phyloP scores from a whole-genome alignment of 2,888 invertebrate species.

The Parnassius mnemosyne region DNA sequence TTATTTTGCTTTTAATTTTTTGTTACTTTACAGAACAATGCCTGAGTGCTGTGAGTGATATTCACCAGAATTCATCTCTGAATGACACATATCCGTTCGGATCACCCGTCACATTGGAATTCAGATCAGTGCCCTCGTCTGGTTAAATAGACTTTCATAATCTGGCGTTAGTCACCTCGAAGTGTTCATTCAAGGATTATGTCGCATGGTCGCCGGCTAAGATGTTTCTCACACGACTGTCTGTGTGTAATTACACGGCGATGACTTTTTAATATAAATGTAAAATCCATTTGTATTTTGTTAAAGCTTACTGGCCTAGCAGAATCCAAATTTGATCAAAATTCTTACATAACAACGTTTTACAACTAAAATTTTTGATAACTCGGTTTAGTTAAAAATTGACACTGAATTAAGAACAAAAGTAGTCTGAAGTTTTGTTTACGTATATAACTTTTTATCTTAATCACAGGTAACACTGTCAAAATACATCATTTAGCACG shows the following conservation, averaged over 20 bases:
- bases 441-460: too few relatives aligned
- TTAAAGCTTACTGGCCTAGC: too few relatives aligned
- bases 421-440: too few relatives aligned
- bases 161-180: slow-evolving; percentile 49
- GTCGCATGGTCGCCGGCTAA: slow-evolving; percentile 36
- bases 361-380: too few relatives aligned
- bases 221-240: slow-evolving; percentile 53
- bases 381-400: too few relatives aligned
- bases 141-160: slow-evolving; percentile 44
- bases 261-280: slow-evolving; percentile 2
- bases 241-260: slow-evolving; percentile 12
- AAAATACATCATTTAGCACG: too few relatives aligned
- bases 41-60: background rate
- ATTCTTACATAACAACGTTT: too few relatives aligned
- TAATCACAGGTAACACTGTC: too few relatives aligned
- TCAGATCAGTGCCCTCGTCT: slow-evolving; percentile 38
- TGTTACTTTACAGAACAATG: too few relatives aligned
- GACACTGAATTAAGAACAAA: too few relatives aligned
- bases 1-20: too few relatives aligned
- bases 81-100: slow-evolving; percentile 12
- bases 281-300: background rate
- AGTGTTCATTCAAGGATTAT: slow-evolving; percentile 57
- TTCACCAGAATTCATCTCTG: slow-evolving; percentile 6
- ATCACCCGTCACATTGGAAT: slow-evolving; percentile 26
- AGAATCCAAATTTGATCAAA: too few relatives aligned